These are phyloP conservation scores for Chlorops oryzae DNA, from an alignment of 1,140 invertebrate species.

Conservation along the genomic window DNA sequence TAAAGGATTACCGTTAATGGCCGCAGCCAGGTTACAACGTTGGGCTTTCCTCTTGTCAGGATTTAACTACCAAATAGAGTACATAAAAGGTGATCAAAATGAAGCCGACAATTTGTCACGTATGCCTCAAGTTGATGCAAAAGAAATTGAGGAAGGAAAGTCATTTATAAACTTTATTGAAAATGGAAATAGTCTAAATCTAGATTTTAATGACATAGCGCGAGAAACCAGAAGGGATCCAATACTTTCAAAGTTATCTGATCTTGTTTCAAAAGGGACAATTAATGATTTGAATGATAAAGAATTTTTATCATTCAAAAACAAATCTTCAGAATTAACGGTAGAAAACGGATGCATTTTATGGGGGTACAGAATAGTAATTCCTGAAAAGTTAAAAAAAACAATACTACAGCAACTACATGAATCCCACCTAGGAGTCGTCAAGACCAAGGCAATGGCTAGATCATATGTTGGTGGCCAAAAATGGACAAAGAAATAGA, in stretches of 20 bases:
- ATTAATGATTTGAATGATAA: background rate
- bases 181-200: background rate
- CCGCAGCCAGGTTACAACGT: conserved; percentile 30
- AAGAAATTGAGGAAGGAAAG: no score
- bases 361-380: conserved; percentile 3
- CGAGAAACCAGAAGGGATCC: no score
- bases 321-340: background rate
- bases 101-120: conserved; percentile 5
- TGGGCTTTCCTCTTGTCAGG: conserved; percentile 23
- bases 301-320: background rate
- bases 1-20: conserved; percentile 22
- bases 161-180: conserved; percentile 6
- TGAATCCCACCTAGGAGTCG: conserved; percentile 2
- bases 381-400: conserved; percentile 1
- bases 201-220: conserved; percentile 3
- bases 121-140: background rate
- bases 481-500: background rate
- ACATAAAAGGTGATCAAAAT: conserved; percentile 8
- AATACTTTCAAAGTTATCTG: background rate
- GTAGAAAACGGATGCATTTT: background rate
- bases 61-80: conserved; percentile 18
- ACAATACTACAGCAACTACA: background rate
- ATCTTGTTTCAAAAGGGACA: background rate
- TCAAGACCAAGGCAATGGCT: conserved; percentile 6
- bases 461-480: conserved; percentile 9